Percentiles rank a stretch among this genome's conserved stretches.
phyloP scores from a whole-genome alignment of 92 coral and sea anemone species.

The Pocillopora grandis region DNA sequence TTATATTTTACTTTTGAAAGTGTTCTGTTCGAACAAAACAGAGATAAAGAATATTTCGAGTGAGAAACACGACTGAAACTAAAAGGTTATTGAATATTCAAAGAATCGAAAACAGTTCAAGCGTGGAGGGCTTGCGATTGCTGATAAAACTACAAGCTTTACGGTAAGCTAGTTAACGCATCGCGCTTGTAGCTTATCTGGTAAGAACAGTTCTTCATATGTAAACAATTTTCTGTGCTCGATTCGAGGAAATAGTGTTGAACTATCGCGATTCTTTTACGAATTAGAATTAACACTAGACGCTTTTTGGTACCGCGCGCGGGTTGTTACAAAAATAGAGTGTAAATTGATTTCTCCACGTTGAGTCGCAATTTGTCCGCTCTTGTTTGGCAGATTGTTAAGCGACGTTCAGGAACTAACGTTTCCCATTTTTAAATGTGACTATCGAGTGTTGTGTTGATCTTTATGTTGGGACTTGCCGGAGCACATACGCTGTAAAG shows the following conservation, averaged over 20 bases:
- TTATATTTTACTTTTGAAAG: slow-evolving; percentile 13
- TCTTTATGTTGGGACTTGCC: neutral
- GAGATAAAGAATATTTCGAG: slow-evolving; percentile 31
- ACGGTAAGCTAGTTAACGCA: slow-evolving; percentile 33
- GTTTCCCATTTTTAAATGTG: slow-evolving; percentile 6
- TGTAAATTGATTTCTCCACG: slow-evolving; percentile 35
- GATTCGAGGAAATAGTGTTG: neutral
- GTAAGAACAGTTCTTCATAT: neutral
- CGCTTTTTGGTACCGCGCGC: slow-evolving; percentile 52
- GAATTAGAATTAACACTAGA: slow-evolving; percentile 18
- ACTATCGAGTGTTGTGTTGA: slow-evolving; percentile 1
- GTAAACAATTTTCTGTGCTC: neutral
- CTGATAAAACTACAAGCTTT: slow-evolving; percentile 52
- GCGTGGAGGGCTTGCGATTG: slow-evolving; percentile 66
- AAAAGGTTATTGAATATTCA: slow-evolving; percentile 60
- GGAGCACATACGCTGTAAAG: slow-evolving; percentile 12
- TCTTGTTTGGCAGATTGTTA: neutral
- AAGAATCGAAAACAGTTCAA: slow-evolving; percentile 61
- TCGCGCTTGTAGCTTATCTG: neutral
- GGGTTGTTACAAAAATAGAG: slow-evolving; percentile 54
- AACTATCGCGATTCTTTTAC: slow-evolving; percentile 14
- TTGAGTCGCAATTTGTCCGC: slow-evolving; percentile 24
- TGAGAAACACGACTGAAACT: slow-evolving; percentile 46
- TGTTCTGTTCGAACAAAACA: slow-evolving; percentile 33
- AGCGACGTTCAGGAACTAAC: neutral